Evolutionary conservation across 1,140 invertebrate species (phyloP), one percentile per base, ranked within the genome.

Genomic region (Trichoplusia ni): DNA sequence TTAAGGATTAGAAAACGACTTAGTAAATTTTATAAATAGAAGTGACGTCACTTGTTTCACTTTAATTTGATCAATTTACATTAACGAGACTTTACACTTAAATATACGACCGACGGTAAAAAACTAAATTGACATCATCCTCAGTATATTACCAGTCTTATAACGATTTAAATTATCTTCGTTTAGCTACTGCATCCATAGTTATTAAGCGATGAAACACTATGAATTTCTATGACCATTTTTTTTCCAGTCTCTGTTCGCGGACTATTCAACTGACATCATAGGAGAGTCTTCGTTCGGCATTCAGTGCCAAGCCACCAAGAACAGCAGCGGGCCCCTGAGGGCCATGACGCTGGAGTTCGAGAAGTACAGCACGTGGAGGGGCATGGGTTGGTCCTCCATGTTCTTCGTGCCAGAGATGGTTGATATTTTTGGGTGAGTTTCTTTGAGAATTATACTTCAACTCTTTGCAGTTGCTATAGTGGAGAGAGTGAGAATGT

Each of bases 221-320:
- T 37, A 37, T 14, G 0, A 37, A 13, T 13, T 5, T 37, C 11
- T 13, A 7, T 23, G n/a, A n/a, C 1, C 2, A 25, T 23, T 27
- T 49, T 46, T 40, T 69, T 66, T 37, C 21, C 80, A 92, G 79
- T 75, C 81, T 18, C n/a, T 92, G 2, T 75, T 89, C 18, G 74
- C 77, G 0, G 86, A 91, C 44, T 93, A 84, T 53, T 86, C 92
- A 0, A 92, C 90, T 0, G 92, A 93, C 56, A 81, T 93, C 0
- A 92, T 93, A 35, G 92, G 90, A 0, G 89, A 89, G 0, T 86
- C 86, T 21, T 91, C 91, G 0, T 94, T 94, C 74, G 93, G 93
- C 0, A 66, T 94, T 5, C 74, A 92, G 16, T 72, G 75, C 31
- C 58, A 82, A n/a, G 73, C 84, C 1, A 81, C 75, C 2, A 54